Conservation (phyloP, 2,888 invertebrate genomes). For the Ormyrus labotus region DNA sequence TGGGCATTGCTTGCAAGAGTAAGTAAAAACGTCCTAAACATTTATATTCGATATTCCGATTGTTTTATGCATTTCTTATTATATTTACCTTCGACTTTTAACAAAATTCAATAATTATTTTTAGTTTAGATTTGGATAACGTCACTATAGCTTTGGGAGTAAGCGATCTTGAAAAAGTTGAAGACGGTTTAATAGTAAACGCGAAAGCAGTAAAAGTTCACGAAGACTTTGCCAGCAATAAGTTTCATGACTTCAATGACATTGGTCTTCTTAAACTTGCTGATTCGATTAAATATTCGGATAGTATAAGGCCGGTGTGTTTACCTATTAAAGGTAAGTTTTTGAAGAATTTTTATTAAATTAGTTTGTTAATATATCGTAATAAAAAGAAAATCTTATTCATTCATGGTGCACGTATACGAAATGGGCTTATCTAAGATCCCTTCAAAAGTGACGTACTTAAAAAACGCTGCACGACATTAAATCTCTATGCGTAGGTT, state of each 20-base stretch:
- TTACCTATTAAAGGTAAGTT: conserved; percentile 76
- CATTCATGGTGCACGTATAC: too few relatives aligned
- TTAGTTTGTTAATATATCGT: not conserved
- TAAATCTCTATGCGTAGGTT: not conserved
- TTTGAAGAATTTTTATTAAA: not conserved
- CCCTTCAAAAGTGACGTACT: too few relatives aligned
- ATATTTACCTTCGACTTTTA: too few relatives aligned
- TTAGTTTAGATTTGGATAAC: conserved; percentile 11
- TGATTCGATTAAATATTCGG: conserved; percentile 75
- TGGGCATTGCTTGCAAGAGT: conserved; percentile 77
- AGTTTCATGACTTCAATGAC: conserved; percentile 79
- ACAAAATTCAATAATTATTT: too few relatives aligned
- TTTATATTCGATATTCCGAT: too few relatives aligned
- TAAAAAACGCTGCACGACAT: too few relatives aligned
- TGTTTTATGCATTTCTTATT: too few relatives aligned
- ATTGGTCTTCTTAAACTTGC: conserved; percentile 78
- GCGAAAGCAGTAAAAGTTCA: conserved; percentile 76
- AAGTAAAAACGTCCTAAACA: too few relatives aligned
- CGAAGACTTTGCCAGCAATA: conserved; percentile 76
- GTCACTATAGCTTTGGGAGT: conserved; percentile 77
- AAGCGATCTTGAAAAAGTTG: conserved; percentile 74
- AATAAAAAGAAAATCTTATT: too few relatives aligned
- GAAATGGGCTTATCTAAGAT: too few relatives aligned
- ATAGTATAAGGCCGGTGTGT: conserved; percentile 77
- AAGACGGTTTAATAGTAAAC: conserved; percentile 73